These are phyloP conservation scores for Guaruba guarouba DNA, from an alignment of 2,113 vertebrate species.

Conservation along the genomic window DNA sequence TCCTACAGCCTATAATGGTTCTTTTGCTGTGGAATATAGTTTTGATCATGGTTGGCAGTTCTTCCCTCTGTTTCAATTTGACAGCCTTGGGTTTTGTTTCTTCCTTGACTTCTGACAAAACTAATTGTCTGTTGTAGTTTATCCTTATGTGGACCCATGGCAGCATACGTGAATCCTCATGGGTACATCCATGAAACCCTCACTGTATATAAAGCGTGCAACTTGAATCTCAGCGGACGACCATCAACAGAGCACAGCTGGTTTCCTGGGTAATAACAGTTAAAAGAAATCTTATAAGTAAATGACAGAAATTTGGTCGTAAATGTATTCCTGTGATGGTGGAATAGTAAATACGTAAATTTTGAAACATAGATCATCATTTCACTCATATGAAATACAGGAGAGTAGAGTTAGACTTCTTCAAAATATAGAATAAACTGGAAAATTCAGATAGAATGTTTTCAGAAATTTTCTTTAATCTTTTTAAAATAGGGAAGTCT, in stretches of 20 bases:
- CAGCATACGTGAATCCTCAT: slow-evolving; percentile 96
- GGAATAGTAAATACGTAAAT: accelerated
- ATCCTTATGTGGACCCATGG: slow-evolving; percentile 95
- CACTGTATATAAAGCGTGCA: slow-evolving; percentile 92
- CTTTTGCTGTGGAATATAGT: background rate
- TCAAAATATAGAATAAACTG: background rate
- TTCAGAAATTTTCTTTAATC: background rate
- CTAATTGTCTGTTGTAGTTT: slow-evolving; percentile 72
- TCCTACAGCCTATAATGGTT: background rate
- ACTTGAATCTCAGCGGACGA: slow-evolving; percentile 87
- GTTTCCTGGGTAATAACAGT: slow-evolving; percentile 91
- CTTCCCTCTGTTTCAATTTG: background rate
- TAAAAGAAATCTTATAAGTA: background rate
- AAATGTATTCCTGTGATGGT: background rate
- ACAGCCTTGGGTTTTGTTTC: background rate
- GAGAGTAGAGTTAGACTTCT: background rate
- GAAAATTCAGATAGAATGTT: background rate
- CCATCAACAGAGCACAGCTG: slow-evolving; percentile 96
- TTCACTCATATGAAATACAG: accelerated
- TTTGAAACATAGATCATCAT: accelerated
- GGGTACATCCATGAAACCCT: slow-evolving; percentile 96
- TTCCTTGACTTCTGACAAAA: background rate
- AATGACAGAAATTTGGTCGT: background rate
- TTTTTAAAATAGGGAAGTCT: background rate
- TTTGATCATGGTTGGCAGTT: background rate